These are phyloP conservation scores for Pissodes strobi DNA, from an alignment of 1,140 invertebrate genomes.

Conservation along the genomic window DNA sequence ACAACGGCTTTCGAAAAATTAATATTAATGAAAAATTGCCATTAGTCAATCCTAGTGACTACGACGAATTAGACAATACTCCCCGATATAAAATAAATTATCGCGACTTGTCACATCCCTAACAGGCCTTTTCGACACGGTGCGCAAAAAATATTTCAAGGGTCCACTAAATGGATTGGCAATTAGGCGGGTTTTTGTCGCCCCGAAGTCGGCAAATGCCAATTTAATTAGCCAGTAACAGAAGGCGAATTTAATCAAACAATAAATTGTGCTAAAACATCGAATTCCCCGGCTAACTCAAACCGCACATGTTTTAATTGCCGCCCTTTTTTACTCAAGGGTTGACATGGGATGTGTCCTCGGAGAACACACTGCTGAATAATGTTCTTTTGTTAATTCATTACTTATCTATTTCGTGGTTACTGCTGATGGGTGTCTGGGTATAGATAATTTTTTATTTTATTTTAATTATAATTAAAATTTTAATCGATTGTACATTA, in stretches of 20 bases:
- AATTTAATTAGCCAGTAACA: slow-evolving; percentile 39
- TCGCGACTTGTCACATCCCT: slow-evolving; percentile 5
- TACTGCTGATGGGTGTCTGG: no score
- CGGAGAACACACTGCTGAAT: background rate
- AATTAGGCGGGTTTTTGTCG: slow-evolving; percentile 39
- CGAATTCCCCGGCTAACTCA: slow-evolving; percentile 27
- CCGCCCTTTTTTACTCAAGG: slow-evolving; percentile 25
- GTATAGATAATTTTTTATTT: no score
- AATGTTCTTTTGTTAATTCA: slow-evolving; percentile 15
- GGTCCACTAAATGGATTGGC: slow-evolving; percentile 36
- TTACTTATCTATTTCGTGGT: no score
- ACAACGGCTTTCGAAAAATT: no score
- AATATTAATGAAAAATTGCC: no score
- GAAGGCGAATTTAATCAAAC: slow-evolving; percentile 41
- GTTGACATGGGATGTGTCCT: slow-evolving; percentile 17
- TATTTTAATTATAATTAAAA: no score
- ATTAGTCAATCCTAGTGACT: no score
- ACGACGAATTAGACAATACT: slow-evolving; percentile 1
- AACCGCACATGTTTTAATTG: slow-evolving; percentile 34
- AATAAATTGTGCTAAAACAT: slow-evolving; percentile 33
- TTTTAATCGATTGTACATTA: no score
- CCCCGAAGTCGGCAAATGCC: slow-evolving; percentile 27
- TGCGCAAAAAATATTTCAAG: slow-evolving; percentile 26
- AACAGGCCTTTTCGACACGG: slow-evolving; percentile 17
- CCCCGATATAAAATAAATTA: slow-evolving; percentile 12